phyloP scores from a whole-genome alignment of 2,113 vertebrate genomes.

The Nesoenas mayeri region DNA sequence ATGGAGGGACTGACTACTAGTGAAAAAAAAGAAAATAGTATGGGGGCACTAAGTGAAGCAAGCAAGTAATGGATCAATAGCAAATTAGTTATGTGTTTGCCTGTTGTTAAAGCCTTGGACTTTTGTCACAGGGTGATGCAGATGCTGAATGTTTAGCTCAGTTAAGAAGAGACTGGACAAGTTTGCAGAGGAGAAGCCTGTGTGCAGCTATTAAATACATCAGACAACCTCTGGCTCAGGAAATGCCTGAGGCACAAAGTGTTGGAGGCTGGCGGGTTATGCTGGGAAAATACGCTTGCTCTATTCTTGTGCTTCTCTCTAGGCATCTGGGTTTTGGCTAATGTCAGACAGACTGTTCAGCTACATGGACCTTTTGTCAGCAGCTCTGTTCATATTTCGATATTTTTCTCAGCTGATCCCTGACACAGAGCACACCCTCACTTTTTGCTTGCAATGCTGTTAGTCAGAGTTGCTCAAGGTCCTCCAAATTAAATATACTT shows the following conservation, averaged over 20 bases:
- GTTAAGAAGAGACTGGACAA: not conserved
- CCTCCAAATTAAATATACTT: not conserved
- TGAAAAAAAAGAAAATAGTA: not conserved
- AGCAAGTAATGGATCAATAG: not conserved
- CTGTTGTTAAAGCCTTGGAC: not conserved
- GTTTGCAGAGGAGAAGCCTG: not conserved
- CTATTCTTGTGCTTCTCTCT: conserved; percentile 3
- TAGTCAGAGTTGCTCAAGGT: not conserved
- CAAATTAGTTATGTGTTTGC: not conserved
- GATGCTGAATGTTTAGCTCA: not conserved
- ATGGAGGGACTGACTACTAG: not conserved
- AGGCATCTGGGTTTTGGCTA: conserved; percentile 1
- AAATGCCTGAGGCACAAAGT: conserved; percentile 36
- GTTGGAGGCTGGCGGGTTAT: not conserved
- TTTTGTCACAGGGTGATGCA: not conserved
- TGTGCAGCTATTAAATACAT: not conserved
- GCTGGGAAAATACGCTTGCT: not conserved
- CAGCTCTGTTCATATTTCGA: not conserved
- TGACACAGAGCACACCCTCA: not conserved
- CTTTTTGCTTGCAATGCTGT: not conserved
- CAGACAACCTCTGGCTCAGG: conserved; percentile 17
- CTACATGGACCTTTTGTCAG: not conserved
- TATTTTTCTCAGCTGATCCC: not conserved
- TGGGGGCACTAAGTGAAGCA: not conserved
- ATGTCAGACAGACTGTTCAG: not conserved